Percentiles rank a stretch among this genome's conserved stretches.
Conservation (phyloP, 2,797 vertebrate genomes). For the Simalia tracyae region DNA sequence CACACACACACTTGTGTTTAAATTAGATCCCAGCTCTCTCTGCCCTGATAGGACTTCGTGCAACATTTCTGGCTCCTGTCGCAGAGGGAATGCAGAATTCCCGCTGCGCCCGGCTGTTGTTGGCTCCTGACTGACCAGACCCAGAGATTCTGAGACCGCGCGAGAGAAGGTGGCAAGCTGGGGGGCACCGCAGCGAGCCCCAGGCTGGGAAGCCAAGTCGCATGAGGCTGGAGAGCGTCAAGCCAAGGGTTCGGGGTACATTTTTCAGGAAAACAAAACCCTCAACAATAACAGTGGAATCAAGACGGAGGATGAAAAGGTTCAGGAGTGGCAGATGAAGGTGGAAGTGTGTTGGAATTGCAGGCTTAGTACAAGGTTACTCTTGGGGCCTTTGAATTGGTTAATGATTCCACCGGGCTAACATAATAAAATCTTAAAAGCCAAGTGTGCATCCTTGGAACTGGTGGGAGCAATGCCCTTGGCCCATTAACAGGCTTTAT, state of each 20-base stretch:
- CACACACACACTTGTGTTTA: conserved; percentile 6
- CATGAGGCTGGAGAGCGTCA: background rate
- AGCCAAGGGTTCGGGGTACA: background rate
- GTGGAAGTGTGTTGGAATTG: conserved; percentile 33
- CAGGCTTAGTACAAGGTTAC: conserved; percentile 19
- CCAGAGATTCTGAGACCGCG: background rate
- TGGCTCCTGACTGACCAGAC: conserved; percentile 38
- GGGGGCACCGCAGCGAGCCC: conserved; percentile 46
- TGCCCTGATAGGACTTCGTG: conserved; percentile 43
- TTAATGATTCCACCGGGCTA: no score
- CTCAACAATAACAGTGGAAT: background rate
- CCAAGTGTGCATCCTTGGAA: no score
- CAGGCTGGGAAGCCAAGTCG: conserved; percentile 9
- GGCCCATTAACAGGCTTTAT: no score
- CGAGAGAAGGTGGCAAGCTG: conserved; percentile 5
- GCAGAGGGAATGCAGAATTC: conserved; percentile 49
- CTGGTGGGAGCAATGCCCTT: no score
- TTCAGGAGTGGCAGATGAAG: conserved; percentile 29
- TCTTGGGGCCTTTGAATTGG: background rate
- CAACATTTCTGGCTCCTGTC: conserved; percentile 57
- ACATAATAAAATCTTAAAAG: no score
- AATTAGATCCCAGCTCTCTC: conserved; percentile 50
- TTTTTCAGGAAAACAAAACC: background rate
- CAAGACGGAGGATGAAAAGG: background rate
- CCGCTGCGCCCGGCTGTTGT: conserved; percentile 37